phyloP scores from a whole-genome alignment of 2,888 invertebrate species.

The Lithophane semibrunnea region DNA sequence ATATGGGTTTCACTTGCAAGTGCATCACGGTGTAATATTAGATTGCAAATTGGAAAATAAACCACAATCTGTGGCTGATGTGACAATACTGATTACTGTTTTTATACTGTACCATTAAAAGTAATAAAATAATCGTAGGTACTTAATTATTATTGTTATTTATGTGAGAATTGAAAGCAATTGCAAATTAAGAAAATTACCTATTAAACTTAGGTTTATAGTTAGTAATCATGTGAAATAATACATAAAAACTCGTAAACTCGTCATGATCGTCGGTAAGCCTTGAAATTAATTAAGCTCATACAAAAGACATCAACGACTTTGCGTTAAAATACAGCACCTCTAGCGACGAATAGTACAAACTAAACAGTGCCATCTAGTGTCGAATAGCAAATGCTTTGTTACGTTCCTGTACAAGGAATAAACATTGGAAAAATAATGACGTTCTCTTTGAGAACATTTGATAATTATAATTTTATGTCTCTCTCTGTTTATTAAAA shows the following conservation, averaged over 20 bases:
- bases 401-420: constrained; percentile 38
- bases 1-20: constrained; percentile 67
- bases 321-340: background rate
- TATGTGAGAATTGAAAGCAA: constrained; percentile 9
- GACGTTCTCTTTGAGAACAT: background rate
- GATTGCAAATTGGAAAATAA: constrained; percentile 69
- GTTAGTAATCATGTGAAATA: constrained; percentile 3
- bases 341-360: background rate
- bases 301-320: constrained; percentile 66
- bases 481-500: background rate
- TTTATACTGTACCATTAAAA: background rate
- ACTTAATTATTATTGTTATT: background rate
- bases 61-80: constrained; percentile 65
- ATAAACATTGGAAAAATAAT: rapidly evolving
- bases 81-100: constrained; percentile 48
- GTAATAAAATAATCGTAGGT: constrained; percentile 19
- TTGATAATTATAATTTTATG: background rate
- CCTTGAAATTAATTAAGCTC: constrained; percentile 1
- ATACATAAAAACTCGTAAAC: background rate
- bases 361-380: constrained; percentile 52
- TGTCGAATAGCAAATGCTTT: constrained; percentile 26
- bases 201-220: constrained; percentile 3
- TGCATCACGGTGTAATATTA: constrained; percentile 64
- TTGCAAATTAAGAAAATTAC: background rate
- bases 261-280: background rate